Conservation (phyloP, 2,888 invertebrate species). For the Shargacucullia verbasci region DNA sequence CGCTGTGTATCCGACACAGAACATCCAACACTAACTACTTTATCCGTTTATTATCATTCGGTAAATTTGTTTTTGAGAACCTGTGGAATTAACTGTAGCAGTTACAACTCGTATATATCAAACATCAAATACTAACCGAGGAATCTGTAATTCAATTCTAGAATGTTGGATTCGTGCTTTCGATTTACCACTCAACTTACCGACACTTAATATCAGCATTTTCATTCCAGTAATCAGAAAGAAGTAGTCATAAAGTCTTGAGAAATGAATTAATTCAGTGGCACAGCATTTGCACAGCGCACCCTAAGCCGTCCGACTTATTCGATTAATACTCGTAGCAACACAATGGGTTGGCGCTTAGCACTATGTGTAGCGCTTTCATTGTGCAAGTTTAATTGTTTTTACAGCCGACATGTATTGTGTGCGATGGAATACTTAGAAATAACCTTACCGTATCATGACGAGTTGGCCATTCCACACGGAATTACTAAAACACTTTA, state of each 20-base stretch:
- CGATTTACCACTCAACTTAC: slow-evolving; percentile 5
- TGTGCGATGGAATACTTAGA: slow-evolving; percentile 54
- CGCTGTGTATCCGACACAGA: slow-evolving; percentile 63
- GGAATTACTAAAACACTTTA: slow-evolving; percentile 31
- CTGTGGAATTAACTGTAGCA: background rate
- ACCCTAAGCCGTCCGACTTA: slow-evolving; percentile 66
- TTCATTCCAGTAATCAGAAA: slow-evolving; percentile 44
- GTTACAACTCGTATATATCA: background rate
- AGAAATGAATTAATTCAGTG: slow-evolving; percentile 36
- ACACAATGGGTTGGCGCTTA: slow-evolving; percentile 75
- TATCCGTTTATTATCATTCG: slow-evolving; percentile 37
- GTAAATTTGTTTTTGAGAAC: slow-evolving; percentile 32
- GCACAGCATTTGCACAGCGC: slow-evolving; percentile 45
- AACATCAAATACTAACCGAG: background rate
- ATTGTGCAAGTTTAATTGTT: slow-evolving; percentile 85
- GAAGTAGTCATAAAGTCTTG: slow-evolving; percentile 35
- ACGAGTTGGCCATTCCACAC: slow-evolving; percentile 29
- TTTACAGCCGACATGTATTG: slow-evolving; percentile 68
- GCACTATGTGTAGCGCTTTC: slow-evolving; percentile 71
- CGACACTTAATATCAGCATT: slow-evolving; percentile 19
- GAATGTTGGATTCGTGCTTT: too few species aligned
- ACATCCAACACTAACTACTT: slow-evolving; percentile 47
- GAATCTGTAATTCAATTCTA: background rate
- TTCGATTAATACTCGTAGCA: slow-evolving; percentile 78
- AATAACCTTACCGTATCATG: slow-evolving; percentile 55